These are phyloP conservation scores for Hybos culiciformis DNA, from an alignment of 2,888 invertebrate genomes.

Conservation along the genomic window DNA sequence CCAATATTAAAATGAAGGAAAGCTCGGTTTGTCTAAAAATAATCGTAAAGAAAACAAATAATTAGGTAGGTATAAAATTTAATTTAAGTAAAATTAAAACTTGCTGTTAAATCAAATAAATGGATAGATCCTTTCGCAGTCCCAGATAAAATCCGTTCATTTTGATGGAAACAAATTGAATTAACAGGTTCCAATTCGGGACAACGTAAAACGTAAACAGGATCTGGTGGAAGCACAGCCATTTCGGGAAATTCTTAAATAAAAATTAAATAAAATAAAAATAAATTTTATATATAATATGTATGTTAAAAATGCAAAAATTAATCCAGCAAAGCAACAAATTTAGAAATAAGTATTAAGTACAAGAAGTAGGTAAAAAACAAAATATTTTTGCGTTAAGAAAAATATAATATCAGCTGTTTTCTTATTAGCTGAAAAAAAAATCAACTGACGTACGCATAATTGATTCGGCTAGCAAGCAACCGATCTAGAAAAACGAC, in stretches of 20 bases:
- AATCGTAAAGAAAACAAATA: constrained; percentile 1
- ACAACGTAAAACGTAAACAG: constrained; percentile 56
- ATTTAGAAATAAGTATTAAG: not conserved
- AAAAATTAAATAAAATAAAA: not conserved
- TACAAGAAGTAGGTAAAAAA: not conserved
- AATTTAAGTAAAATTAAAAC: constrained; percentile 8
- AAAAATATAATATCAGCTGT: not conserved
- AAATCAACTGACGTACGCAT: no score
- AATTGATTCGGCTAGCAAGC: no score
- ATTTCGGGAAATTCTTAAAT: not conserved
- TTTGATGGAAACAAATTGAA: constrained; percentile 54
- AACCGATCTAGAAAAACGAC: no score
- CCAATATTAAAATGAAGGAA: constrained; percentile 52
- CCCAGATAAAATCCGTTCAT: constrained; percentile 55
- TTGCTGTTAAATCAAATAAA: constrained; percentile 67
- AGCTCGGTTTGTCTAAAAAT: constrained; percentile 55
- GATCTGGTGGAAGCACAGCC: constrained; percentile 37
- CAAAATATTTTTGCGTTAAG: not conserved
- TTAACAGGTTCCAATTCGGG: constrained; percentile 58
- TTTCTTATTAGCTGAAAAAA: not conserved
- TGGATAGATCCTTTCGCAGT: constrained; percentile 60
- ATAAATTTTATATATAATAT: not conserved
- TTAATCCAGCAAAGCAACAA: not conserved
- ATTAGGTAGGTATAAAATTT: not conserved
- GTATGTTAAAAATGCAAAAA: not conserved